phyloP scores from a whole-genome alignment of 1,140 invertebrate genomes.

The Ceratina australensis region DNA sequence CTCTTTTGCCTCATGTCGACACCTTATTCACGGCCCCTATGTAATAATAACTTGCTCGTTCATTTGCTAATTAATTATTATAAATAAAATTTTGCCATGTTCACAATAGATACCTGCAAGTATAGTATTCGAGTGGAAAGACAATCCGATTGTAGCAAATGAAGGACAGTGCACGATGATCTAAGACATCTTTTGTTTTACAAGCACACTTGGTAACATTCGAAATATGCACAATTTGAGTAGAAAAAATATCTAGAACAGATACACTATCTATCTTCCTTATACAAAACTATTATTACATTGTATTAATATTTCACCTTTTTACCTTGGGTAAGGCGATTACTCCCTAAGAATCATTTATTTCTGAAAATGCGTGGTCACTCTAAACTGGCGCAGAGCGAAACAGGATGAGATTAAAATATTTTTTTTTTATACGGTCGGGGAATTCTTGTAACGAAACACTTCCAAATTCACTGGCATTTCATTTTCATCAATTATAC shows the following conservation, averaged over 20 bases:
- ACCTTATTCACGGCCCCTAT: conserved; percentile 10
- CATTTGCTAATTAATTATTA: not conserved
- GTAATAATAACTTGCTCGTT: not conserved
- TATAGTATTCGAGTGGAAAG: conserved; percentile 35
- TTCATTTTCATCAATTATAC: conserved; percentile 65
- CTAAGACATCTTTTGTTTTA: conserved; percentile 63
- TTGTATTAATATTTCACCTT: conserved; percentile 65
- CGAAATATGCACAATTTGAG: conserved; percentile 70
- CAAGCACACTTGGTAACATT: conserved; percentile 68
- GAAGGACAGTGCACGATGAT: conserved; percentile 65
- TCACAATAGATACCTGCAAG: conserved; percentile 9
- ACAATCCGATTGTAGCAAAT: conserved; percentile 46
- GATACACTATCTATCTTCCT: conserved; percentile 69
- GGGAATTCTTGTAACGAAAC: conserved; percentile 63
- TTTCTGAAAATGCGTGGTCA: conserved; percentile 20
- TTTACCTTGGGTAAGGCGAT: conserved; percentile 47
- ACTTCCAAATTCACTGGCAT: conserved; percentile 61
- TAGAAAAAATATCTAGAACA: conserved; percentile 75
- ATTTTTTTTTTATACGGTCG: conserved; percentile 42
- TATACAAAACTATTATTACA: conserved; percentile 72
- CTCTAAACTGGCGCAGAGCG: conserved; percentile 18
- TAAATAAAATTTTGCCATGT: not conserved
- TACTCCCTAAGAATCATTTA: conserved; percentile 40
- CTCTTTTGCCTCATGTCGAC: conserved; percentile 45
- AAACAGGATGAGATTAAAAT: conserved; percentile 28